These are phyloP conservation scores for Danaus melanippus DNA, from an alignment of 1,140 invertebrate genomes.

Conservation along the genomic window DNA sequence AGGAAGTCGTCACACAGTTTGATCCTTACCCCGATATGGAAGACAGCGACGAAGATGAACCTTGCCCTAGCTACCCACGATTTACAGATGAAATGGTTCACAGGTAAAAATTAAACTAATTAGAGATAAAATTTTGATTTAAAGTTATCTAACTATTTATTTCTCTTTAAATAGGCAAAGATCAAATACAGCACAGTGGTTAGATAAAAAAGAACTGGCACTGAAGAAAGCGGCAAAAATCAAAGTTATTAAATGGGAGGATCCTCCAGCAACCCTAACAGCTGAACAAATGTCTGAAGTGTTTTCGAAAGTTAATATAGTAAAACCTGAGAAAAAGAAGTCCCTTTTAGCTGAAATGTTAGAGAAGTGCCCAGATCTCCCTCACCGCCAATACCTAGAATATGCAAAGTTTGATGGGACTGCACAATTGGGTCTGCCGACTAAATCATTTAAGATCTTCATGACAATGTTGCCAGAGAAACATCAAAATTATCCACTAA, in stretches of 20 bases:
- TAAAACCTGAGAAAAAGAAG: slow-evolving; percentile 52
- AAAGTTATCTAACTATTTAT: slow-evolving; percentile 1
- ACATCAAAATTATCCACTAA: slow-evolving; percentile 87
- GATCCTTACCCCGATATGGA: slow-evolving; percentile 83
- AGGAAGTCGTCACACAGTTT: slow-evolving; percentile 73
- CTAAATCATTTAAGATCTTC: slow-evolving; percentile 88
- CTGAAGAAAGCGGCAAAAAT: slow-evolving; percentile 85
- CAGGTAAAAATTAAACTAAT: slow-evolving; percentile 8
- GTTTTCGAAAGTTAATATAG: slow-evolving; percentile 76
- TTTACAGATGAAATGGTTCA: slow-evolving; percentile 19
- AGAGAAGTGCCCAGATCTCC: slow-evolving; percentile 80
- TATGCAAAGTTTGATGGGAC: slow-evolving; percentile 94
- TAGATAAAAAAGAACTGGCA: slow-evolving; percentile 92
- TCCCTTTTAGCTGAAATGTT: slow-evolving; percentile 82
- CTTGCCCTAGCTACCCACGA: slow-evolving; percentile 18
- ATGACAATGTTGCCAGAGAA: slow-evolving; percentile 88
- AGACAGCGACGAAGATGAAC: slow-evolving; percentile 82
- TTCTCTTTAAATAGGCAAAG: slow-evolving; percentile 71
- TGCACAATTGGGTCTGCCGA: slow-evolving; percentile 82
- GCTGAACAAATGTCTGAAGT: slow-evolving; percentile 78
- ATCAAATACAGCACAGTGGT: slow-evolving; percentile 90
- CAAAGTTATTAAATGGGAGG: slow-evolving; percentile 85
- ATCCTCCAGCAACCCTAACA: slow-evolving; percentile 64
- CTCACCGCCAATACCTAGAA: slow-evolving; percentile 88
- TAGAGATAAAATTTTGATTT: background rate